phyloP scores from a whole-genome alignment of 2,888 invertebrate species.

The Aspidiotus destructor region DNA sequence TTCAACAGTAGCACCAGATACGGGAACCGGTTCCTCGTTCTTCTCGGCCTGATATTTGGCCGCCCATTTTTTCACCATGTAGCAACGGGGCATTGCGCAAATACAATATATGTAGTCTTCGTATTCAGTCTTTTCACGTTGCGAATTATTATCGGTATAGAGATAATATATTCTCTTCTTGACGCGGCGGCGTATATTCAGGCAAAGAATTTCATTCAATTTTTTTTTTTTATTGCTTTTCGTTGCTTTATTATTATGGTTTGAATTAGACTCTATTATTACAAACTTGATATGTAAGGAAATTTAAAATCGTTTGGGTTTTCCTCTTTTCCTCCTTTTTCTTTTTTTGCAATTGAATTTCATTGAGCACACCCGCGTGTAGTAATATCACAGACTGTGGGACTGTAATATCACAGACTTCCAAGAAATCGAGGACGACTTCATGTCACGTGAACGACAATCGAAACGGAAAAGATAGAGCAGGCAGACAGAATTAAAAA shows the following conservation, averaged over 20 bases:
- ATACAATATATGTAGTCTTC: neutral
- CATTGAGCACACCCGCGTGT: conserved; percentile 26
- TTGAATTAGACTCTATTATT: neutral
- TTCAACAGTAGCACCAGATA: neutral
- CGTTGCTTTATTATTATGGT: neutral
- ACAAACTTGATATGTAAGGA: conserved; percentile 1
- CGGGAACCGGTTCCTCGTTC: conserved; percentile 16
- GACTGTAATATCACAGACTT: conserved; percentile 28
- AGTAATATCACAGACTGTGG: conserved; percentile 20
- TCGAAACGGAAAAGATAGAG: neutral
- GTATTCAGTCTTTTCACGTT: neutral
- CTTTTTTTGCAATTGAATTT: conserved; percentile 2
- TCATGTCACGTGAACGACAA: neutral
- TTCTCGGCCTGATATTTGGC: conserved; percentile 30
- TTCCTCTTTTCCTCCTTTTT: conserved; percentile 10
- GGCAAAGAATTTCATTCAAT: neutral
- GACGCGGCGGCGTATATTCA: too few species aligned
- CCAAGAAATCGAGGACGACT: neutral
- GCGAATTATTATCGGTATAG: too few species aligned
- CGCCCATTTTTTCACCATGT: conserved; percentile 31
- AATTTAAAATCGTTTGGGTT: neutral
- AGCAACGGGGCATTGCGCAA: conserved; percentile 20
- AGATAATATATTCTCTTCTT: too few species aligned
- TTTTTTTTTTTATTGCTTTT: conserved; percentile 8
- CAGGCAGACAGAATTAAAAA: neutral